Base-by-base conservation (phyloP, 2,797 vertebrate species). In the Poeciliopsis turneri region DNA sequence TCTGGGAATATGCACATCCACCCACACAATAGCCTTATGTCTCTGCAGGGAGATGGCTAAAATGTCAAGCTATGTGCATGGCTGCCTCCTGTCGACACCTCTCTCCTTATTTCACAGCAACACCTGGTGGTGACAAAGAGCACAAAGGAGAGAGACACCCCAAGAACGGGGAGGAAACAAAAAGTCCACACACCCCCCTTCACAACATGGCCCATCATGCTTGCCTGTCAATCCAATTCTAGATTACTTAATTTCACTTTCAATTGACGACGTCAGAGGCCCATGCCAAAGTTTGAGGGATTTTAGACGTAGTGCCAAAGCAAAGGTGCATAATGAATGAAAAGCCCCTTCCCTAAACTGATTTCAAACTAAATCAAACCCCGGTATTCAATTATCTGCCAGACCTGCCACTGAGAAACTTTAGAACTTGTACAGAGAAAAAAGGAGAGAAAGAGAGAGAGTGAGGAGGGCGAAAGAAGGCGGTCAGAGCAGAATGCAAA, bases 91-190 rank as follows among this genome's bases (percentile, higher is more conserved):
- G 89, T 89, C 86, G 87, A 84, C 84, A 87, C 90, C 92, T 94
- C 93, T 94, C 93, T 94, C 87, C 95, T 96, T 95, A 96, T 94
- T 96, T 95, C 94, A 96, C 94, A 96, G 95, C 95, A 96, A 93
- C 95, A 96, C 95, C 95, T 96, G 94, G 94, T 96, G 95, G 95
- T 94, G 93, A 92, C 94, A 95, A 91, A 86, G 82, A 91, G 95
- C 92, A 94, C 90, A 90, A 89, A 90, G 85, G 76, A 70, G 41
- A 88, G 76, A 88, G 76, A 83, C 84, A 77, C 88, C 85, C 86
- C 71, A 78, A 74, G 79, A 88, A 79, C 81, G 73, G 76, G 69
- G 77, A 85, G 80, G 66, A 72, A 45, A 82, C 64, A 28, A 84
- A 57, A 59, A 76, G 84, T 79, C 80, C 80, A 72, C 64, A 72